Conservation (phyloP, 2,797 vertebrate genomes). For the Gobio occitaniae region DNA sequence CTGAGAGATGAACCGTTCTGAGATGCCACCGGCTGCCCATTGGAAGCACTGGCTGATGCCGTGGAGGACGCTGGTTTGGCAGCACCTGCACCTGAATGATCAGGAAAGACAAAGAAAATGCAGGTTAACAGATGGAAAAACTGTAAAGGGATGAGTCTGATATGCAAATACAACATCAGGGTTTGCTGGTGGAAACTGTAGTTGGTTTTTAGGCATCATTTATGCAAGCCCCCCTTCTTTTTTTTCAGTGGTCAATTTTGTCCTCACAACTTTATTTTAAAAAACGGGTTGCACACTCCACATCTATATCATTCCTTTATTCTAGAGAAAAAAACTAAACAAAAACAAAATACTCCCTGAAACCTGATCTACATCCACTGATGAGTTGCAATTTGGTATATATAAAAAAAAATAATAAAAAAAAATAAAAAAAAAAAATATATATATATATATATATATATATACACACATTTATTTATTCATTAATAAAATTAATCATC, state of each 20-base stretch:
- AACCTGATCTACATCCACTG: background rate
- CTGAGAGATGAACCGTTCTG: constrained; percentile 82
- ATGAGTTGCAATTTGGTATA: background rate
- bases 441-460: too few species aligned
- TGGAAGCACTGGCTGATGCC: constrained; percentile 13
- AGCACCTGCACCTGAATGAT: constrained; percentile 64
- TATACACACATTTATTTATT: background rate
- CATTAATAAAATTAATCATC: background rate
- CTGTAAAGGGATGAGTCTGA: background rate
- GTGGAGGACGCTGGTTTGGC: constrained; percentile 17
- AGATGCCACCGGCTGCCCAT: constrained; percentile 38
- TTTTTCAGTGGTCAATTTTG: background rate
- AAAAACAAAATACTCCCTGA: background rate
- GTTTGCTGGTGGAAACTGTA: background rate
- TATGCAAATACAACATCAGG: background rate
- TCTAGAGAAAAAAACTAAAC: too few species aligned
- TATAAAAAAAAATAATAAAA: too few species aligned
- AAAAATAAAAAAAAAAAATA: too few species aligned
- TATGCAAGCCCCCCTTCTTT: too few species aligned
- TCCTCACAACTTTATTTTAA: background rate
- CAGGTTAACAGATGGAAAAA: background rate
- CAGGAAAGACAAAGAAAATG: background rate
- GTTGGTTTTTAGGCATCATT: background rate
- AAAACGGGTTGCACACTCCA: background rate
- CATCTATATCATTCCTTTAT: background rate